Evolutionary conservation across 2,113 vertebrate genomes (phyloP).

Genomic region (Dromaius novaehollandiae): DNA sequence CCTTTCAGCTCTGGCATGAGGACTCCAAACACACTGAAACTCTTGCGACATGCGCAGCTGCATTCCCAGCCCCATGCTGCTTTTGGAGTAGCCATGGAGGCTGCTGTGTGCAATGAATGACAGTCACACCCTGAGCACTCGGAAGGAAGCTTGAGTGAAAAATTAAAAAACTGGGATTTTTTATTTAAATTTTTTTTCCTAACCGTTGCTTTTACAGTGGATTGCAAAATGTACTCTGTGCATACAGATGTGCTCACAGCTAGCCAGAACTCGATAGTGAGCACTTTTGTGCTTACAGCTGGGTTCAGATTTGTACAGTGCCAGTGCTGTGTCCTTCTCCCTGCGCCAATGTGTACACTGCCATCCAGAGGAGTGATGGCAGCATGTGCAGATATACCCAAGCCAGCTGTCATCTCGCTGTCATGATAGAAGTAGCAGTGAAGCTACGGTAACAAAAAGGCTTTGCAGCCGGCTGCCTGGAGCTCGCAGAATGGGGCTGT

Average conservation of each 20-base stretch:
- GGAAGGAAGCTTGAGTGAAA: not conserved
- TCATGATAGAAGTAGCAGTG: not conserved
- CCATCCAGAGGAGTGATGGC: not conserved
- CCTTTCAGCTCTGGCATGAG: not conserved
- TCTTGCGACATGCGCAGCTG: not conserved
- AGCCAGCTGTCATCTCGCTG: not conserved
- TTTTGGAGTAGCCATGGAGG: accelerated
- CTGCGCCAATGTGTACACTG: accelerated
- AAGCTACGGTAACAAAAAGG: not conserved
- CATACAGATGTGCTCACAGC: not conserved
- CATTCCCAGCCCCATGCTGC: accelerated
- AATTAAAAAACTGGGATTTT: not conserved
- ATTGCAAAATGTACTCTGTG: not conserved
- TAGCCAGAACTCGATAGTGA: not conserved
- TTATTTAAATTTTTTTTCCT: not conserved
- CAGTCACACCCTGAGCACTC: not conserved
- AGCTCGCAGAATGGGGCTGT: accelerated
- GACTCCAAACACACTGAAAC: not conserved
- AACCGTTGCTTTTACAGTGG: accelerated
- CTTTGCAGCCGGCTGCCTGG: not conserved
- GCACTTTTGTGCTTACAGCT: not conserved
- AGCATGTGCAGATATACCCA: not conserved
- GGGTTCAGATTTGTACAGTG: not conserved
- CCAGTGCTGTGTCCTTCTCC: accelerated
- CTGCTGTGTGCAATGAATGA: not conserved